A percentile compares a stretch with the other conserved stretches of the same genome.
Evolutionary conservation across 2,888 invertebrate genomes (phyloP).

Genomic region (Rhimphoctona megacephalus): DNA sequence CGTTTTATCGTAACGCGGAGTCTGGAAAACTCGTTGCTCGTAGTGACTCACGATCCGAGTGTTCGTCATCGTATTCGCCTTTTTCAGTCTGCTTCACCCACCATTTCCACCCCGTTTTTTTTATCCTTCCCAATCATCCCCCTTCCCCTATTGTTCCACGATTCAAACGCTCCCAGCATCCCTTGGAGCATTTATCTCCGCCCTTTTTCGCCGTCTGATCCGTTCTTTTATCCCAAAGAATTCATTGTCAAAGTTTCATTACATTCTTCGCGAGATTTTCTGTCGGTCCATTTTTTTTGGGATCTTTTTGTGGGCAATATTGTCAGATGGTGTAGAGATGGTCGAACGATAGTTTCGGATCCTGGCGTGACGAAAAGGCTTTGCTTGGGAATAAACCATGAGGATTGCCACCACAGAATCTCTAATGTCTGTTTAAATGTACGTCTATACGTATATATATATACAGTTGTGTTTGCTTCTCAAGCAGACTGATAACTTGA

Average conservation of each 20-base stretch:
- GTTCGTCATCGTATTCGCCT: constrained; percentile 55
- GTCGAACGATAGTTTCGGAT: constrained; percentile 7
- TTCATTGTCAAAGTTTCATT: constrained; percentile 69
- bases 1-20: constrained; percentile 41
- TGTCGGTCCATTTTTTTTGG: constrained; percentile 69
- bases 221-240: constrained; percentile 21
- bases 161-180: constrained; percentile 21
- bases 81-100: constrained; percentile 42
- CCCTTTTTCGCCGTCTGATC: constrained; percentile 6
- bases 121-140: constrained; percentile 24
- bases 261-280: constrained; percentile 70
- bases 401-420: constrained; percentile 4
- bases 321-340: neutral
- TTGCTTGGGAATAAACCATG: constrained; percentile 33
- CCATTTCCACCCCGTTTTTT: constrained; percentile 27
- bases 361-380: constrained; percentile 58
- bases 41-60: constrained; percentile 54
- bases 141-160: constrained; percentile 11
- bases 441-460: neutral
- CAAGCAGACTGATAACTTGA: constrained; percentile 57
- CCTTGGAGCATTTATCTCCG: constrained; percentile 15
- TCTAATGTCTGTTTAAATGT: neutral
- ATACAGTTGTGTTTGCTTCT: constrained; percentile 9
- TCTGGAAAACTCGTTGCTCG: constrained; percentile 51
- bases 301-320: constrained; percentile 40